Percentiles rank a stretch among this genome's conserved stretches.
Conservation (phyloP, 2,113 vertebrate species). For the Neogale vison region DNA sequence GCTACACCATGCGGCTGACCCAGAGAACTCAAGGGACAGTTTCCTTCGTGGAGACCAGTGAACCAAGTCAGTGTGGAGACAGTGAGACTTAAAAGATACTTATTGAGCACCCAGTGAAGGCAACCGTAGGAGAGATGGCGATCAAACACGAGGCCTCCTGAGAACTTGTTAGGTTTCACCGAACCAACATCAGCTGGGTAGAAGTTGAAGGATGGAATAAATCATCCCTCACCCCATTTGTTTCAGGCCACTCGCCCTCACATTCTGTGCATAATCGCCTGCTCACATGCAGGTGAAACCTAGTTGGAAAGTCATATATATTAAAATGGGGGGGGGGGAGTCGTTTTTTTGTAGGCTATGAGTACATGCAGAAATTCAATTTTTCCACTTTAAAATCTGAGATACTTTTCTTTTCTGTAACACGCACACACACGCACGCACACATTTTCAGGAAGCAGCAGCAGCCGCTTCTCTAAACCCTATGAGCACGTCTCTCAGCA, state of each 20-base stretch:
- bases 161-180: neutral
- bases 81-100: neutral
- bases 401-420: neutral
- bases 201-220: neutral
- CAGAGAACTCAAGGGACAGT: neutral
- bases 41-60: neutral
- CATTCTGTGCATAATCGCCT: neutral
- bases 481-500: neutral
- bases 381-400: neutral
- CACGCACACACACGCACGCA: neutral
- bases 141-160: neutral
- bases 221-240: neutral
- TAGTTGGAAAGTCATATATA: neutral
- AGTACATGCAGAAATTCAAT: neutral
- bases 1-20: accelerated
- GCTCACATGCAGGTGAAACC: neutral
- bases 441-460: neutral
- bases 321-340: neutral
- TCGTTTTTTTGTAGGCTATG: neutral
- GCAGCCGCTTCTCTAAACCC: neutral
- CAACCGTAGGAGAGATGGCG: neutral
- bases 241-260: neutral
- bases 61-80: neutral
- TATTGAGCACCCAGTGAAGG: neutral
- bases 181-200: neutral